These are phyloP conservation scores for Probaryconus sp. DNA, from an alignment of 1,140 invertebrate species.

Conservation along the genomic window DNA sequence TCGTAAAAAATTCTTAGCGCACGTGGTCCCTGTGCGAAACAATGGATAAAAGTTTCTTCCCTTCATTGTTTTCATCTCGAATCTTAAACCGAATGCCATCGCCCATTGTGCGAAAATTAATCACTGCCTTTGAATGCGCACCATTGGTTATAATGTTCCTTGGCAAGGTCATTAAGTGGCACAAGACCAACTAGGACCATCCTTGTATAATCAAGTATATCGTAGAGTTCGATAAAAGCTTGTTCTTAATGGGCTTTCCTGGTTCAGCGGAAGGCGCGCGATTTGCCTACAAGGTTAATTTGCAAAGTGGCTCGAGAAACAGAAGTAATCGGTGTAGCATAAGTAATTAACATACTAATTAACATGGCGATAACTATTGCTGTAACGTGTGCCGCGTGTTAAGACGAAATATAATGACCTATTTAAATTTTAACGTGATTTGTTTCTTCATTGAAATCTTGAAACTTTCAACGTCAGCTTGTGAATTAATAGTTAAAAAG, in stretches of 20 bases:
- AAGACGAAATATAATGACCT: slow-evolving; percentile 5
- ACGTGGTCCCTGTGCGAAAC: not conserved
- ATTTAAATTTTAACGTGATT: slow-evolving; percentile 8
- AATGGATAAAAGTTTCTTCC: not conserved
- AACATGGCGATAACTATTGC: slow-evolving; percentile 58
- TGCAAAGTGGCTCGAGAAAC: slow-evolving; percentile 47
- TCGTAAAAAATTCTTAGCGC: too few species aligned
- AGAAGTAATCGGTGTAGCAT: slow-evolving; percentile 40
- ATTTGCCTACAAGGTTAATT: slow-evolving; percentile 38
- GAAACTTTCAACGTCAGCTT: too few species aligned
- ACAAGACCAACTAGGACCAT: slow-evolving; percentile 38
- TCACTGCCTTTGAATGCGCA: slow-evolving; percentile 60
- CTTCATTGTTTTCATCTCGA: not conserved
- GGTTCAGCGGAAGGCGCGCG: slow-evolving; percentile 30
- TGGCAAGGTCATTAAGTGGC: slow-evolving; percentile 32
- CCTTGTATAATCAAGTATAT: slow-evolving; percentile 15
- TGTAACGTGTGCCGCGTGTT: slow-evolving; percentile 6
- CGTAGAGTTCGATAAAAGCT: slow-evolving; percentile 45
- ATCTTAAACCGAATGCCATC: slow-evolving; percentile 38
- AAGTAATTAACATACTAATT: slow-evolving; percentile 69
- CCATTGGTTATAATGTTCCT: slow-evolving; percentile 54
- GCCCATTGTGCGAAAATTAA: slow-evolving; percentile 68
- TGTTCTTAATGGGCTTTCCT: slow-evolving; percentile 57
- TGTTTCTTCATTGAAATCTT: too few species aligned
- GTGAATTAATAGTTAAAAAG: too few species aligned